phyloP scores from a whole-genome alignment of 64 coral and sea anemone genomes.

The Acropora tenuis region DNA sequence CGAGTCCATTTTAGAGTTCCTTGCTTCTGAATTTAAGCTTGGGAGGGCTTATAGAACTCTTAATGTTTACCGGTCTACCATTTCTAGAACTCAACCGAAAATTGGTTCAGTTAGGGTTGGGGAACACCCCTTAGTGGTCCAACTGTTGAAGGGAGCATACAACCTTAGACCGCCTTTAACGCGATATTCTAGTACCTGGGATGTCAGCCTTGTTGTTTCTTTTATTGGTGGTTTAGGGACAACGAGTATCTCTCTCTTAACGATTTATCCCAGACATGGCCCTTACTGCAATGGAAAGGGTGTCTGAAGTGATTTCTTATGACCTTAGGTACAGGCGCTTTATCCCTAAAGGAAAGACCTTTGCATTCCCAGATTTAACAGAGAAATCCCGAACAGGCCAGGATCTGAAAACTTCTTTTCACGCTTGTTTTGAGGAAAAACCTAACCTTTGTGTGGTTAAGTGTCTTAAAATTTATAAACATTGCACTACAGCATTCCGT shows the following conservation, averaged over 20 bases:
- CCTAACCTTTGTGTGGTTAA: constrained; percentile 64
- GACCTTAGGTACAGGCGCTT: constrained; percentile 32
- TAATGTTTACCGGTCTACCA: constrained; percentile 73
- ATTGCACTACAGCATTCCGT: constrained; percentile 10
- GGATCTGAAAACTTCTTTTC: constrained; percentile 45
- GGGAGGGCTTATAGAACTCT: constrained; percentile 52
- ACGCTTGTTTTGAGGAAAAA: constrained; percentile 56
- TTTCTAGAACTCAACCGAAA: constrained; percentile 55
- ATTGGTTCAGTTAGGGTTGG: constrained; percentile 36
- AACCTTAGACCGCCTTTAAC: constrained; percentile 57
- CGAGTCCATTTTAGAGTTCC: constrained; percentile 42
- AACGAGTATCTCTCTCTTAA: constrained; percentile 41
- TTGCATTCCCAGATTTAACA: constrained; percentile 49
- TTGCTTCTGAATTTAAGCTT: constrained; percentile 29
- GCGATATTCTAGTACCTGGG: constrained; percentile 55
- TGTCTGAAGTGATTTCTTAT: constrained; percentile 49
- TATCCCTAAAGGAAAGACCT: constrained; percentile 25
- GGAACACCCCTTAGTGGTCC: constrained; percentile 54
- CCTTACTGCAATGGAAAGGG: constrained; percentile 53
- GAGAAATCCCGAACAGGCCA: constrained; percentile 44
- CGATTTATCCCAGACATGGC: constrained; percentile 46
- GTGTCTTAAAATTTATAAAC: constrained; percentile 24
- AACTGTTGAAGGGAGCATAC: constrained; percentile 48
- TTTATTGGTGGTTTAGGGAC: constrained; percentile 34
- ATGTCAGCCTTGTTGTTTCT: constrained; percentile 20